phyloP scores from a whole-genome alignment of 2,113 vertebrate genomes.

The Bujurquina vittata region DNA sequence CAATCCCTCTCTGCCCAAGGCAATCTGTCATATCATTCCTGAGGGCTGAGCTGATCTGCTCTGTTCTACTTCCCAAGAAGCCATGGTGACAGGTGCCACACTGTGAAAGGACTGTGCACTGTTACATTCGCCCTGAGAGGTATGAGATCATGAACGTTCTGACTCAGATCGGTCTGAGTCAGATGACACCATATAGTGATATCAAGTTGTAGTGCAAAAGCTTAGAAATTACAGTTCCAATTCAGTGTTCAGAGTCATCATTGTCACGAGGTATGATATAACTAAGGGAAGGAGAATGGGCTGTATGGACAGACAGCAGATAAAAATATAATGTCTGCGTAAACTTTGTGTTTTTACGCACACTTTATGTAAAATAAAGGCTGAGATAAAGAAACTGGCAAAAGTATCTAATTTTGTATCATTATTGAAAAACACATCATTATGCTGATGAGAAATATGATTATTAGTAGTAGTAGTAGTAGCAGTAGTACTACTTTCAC shows the following conservation, averaged over 20 bases:
- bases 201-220: too few species aligned
- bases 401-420: too few species aligned
- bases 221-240: too few species aligned
- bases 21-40: slow-evolving; percentile 30
- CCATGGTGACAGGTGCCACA: slow-evolving; percentile 41
- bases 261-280: too few species aligned
- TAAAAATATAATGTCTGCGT: neutral
- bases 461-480: too few species aligned
- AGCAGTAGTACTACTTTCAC: too few species aligned
- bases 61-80: neutral
- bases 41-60: slow-evolving; percentile 16
- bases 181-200: neutral
- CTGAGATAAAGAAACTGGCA: neutral
- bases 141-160: neutral
- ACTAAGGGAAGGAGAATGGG: too few species aligned
- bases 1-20: neutral
- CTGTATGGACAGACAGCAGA: neutral
- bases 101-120: neutral
- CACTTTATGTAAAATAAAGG: neutral
- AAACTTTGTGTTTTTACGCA: neutral
- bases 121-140: slow-evolving; percentile 8
- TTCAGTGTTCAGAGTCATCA: neutral
- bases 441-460: too few species aligned
- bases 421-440: too few species aligned
- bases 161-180: neutral